Evolutionary conservation across 2,888 invertebrate genomes (phyloP).

Genomic region (Patella depressa): DNA sequence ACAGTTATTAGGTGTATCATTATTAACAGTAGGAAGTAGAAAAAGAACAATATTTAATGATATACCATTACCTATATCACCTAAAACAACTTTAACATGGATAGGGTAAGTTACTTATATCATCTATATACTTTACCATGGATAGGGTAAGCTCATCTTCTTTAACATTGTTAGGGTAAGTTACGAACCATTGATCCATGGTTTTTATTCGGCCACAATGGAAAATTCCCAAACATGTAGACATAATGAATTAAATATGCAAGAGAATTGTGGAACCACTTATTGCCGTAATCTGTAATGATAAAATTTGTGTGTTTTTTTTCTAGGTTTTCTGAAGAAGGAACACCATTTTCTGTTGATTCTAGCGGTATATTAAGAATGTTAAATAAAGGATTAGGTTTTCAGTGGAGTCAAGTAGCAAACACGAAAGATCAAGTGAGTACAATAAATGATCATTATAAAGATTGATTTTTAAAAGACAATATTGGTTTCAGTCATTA

Average conservation of each 20-base stretch:
- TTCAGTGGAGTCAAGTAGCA: slow-evolving; percentile 86
- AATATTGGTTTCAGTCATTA: background rate
- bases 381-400: slow-evolving; percentile 77
- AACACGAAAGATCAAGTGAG: slow-evolving; percentile 82
- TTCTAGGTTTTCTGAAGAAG: slow-evolving; percentile 86
- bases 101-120: slow-evolving; percentile 67
- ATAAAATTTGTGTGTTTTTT: slow-evolving; percentile 7
- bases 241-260: no score
- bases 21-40: slow-evolving; percentile 57
- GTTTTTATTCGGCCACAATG: no score
- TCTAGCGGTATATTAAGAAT: slow-evolving; percentile 82
- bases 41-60: slow-evolving; percentile 45
- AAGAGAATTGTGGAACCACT: background rate
- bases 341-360: slow-evolving; percentile 85
- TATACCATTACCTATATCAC: slow-evolving; percentile 66
- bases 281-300: background rate
- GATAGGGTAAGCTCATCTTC: no score
- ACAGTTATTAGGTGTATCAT: slow-evolving; percentile 66
- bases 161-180: no score
- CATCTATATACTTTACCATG: background rate
- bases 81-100: slow-evolving; percentile 70
- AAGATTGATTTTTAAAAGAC: no score
- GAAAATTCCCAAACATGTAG: no score
- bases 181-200: no score
- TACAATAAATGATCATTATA: slow-evolving; percentile 35